Evolutionary conservation across 2,888 invertebrate species (phyloP), one percentile per base, ranked within the genome.

Genomic region (Nymphalis polychloros): DNA sequence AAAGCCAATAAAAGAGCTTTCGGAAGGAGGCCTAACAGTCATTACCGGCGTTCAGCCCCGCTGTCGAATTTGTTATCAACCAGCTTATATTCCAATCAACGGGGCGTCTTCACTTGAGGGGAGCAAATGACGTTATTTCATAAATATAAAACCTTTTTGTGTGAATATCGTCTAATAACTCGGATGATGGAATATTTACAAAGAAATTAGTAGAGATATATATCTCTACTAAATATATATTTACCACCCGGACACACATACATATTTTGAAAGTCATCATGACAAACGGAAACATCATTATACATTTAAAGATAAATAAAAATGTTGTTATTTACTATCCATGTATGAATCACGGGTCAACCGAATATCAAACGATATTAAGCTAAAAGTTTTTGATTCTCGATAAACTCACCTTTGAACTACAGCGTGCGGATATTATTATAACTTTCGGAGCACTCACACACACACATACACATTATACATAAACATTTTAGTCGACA

Each of bases 1-100:
- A 70, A 72, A 78, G 76, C 72, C 72, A 79, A 79, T 80, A 77
- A 77, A 75, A 73, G 68, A 73, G 68, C 66, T 71, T 72, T 67
- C 69, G 72, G 69, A 73, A 71, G 72, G 66, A 73, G 73, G 77
- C 75, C 72, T 73, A 77, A 76, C 78, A 75, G 76, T 79, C 78
- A 78, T 87, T 84, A 84, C 84, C 84, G 83, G 80, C 76, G 77
- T 80, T 79, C 80, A 81, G 78, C 79, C 83, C 79, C 76, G 73
- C 72, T 78, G 79, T 78, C 84, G 81, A 83, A 83, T 83, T 86
- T 82, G 84, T 85, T 84, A 86, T 84, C 80, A 84, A 80, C 81
- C 81, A 79, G 84, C 87, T 87, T 87, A 88, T 88, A 86, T 85
- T 84, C 83, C 83, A 84, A 87, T 86, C 80, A 81, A 78, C 76